Percentiles rank a stretch among this genome's conserved stretches.
These are phyloP conservation scores for Falco biarmicus DNA, from an alignment of 2,797 vertebrate genomes.

Conservation along the genomic window DNA sequence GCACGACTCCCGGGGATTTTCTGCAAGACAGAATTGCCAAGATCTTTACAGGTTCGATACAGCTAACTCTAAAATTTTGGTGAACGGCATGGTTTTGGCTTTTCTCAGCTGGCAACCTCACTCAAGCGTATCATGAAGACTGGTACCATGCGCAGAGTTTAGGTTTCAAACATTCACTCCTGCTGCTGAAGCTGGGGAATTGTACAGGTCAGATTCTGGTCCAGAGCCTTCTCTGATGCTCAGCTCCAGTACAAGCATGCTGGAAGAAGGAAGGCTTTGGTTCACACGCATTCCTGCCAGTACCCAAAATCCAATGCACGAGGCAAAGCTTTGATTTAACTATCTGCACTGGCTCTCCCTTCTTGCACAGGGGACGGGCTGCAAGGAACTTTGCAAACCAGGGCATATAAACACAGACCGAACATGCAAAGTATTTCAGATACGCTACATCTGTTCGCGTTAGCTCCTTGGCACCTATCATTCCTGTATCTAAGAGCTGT, in stretches of 20 bases:
- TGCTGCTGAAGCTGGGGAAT: not conserved
- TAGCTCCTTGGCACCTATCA: not conserved
- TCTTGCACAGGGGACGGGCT: not conserved
- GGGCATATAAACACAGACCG: fast-evolving
- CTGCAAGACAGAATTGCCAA: constrained; percentile 58
- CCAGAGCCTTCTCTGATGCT: not conserved
- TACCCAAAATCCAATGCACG: fast-evolving
- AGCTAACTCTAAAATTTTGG: fast-evolving
- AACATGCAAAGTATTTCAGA: fast-evolving
- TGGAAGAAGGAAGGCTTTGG: not conserved
- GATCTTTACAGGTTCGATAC: not conserved
- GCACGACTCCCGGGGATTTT: constrained; percentile 97
- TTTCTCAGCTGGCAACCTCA: not conserved
- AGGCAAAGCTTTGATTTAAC: not conserved
- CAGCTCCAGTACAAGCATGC: not conserved
- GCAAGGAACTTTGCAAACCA: not conserved
- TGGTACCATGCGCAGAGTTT: fast-evolving
- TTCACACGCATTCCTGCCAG: fast-evolving
- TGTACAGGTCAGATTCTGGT: not conserved
- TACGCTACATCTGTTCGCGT: not conserved
- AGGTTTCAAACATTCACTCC: not conserved
- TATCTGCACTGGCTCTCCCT: fast-evolving
- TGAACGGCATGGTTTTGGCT: not conserved
- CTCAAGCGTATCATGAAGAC: not conserved
- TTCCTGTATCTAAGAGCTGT: not conserved